Evolutionary conservation across 2,113 vertebrate genomes (phyloP), one percentile per base, ranked within the genome.

Genomic region (Ellobius talpinus): DNA sequence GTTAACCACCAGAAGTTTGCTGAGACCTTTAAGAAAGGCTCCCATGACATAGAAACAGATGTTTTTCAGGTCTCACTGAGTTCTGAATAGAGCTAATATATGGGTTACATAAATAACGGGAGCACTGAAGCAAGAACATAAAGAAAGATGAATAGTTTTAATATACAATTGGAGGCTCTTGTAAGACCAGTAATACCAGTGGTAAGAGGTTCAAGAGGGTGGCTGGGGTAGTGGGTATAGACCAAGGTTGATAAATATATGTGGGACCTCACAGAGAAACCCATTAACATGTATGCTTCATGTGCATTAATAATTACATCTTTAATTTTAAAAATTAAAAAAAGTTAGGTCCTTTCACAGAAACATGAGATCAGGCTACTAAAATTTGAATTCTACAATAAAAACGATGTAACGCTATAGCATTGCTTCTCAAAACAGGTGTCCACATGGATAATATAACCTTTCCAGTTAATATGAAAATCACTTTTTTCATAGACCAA

Each of bases 401-500:
- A 93, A 36, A 24, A 79, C 50, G 23, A 77, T 33, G 21, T 77
- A 33, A 82, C 93, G 73, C 33, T 76, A 36, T 17, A 93, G 36
- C 6, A 89, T 93, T 55, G 45, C 29, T 79, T 78, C 24, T 6
- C 26, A n/a, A 76, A 58, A 65, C n/a, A 39, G 58, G 50, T 73
- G 50, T 11, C 11, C 66, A 89, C 31, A 3, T 82, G 61, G 63
- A 72, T 86, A 89, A 91, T 39, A 5, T 17, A 76, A 36, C 3
- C 26, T 86, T 89, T 45, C 61, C 42, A 87, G 68, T 87, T 90
- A 88, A 85, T 68, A 24, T 78, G 52, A 92, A 96, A 95, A 65
- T 19, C n/a, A 66, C 26, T 76, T 92, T 90, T 90, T 89, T 78
- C 68, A 82, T 7, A 24, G 4, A 42, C 7, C 36, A 86, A 68